Evolutionary conservation across 1,140 invertebrate species (phyloP).

Genomic region (Bombus waltoni): DNA sequence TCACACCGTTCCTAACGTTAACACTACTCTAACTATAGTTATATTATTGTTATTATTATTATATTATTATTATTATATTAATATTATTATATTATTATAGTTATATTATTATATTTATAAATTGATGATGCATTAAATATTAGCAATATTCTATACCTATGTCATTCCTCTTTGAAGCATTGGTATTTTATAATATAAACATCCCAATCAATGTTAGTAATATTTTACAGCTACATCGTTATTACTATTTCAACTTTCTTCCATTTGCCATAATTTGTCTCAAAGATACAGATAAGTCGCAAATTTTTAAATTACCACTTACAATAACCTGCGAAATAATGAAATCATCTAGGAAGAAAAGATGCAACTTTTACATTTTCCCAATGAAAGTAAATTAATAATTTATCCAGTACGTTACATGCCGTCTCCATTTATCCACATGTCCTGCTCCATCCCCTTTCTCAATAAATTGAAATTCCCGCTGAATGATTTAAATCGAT

Average conservation of each 20-base stretch:
- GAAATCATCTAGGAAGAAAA: not conserved
- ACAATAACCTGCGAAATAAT: not conserved
- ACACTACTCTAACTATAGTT: not conserved
- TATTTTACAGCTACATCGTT: not conserved
- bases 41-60: too few relatives aligned
- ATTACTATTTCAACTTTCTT: not conserved
- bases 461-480: not conserved
- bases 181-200: too few relatives aligned
- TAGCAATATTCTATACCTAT: not conserved
- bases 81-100: too few relatives aligned
- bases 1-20: not conserved
- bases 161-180: not conserved
- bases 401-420: not conserved
- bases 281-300: not conserved
- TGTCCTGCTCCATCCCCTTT: not conserved
- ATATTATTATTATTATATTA: too few relatives aligned
- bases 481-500: not conserved
- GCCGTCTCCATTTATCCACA: not conserved
- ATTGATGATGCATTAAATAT: not conserved
- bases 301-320: not conserved
- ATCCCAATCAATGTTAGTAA: not conserved
- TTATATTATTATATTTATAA: not conserved
- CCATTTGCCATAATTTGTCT: not conserved
- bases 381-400: not conserved
- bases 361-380: not conserved